These are phyloP conservation scores for Phasia obesa DNA, from an alignment of 2,888 invertebrate genomes.

Conservation along the genomic window DNA sequence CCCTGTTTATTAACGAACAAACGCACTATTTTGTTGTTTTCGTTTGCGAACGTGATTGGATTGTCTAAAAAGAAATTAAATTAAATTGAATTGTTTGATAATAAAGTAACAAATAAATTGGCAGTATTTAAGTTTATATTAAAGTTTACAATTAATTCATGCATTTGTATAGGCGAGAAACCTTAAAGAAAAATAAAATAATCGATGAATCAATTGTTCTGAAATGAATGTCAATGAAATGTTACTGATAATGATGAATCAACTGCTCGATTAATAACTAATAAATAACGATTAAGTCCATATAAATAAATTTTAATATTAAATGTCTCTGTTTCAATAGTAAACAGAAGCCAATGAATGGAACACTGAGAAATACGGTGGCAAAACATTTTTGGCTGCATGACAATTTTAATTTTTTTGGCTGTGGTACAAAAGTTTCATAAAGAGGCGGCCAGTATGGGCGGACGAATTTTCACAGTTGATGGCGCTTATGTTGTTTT, in stretches of 20 bases:
- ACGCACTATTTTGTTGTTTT: slow-evolving; percentile 37
- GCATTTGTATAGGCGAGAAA: background rate
- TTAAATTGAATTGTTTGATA: slow-evolving; percentile 41
- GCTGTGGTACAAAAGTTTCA: too few species aligned
- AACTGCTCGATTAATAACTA: background rate
- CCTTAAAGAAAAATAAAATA: background rate
- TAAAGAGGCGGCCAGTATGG: too few species aligned
- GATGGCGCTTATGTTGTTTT: too few species aligned
- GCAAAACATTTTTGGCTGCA: too few species aligned
- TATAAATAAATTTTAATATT: too few species aligned
- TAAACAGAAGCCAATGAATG: too few species aligned
- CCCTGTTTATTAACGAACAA: slow-evolving; percentile 58
- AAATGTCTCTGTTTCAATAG: background rate
- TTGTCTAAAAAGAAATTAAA: slow-evolving; percentile 46
- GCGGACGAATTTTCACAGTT: too few species aligned
- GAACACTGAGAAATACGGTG: too few species aligned
- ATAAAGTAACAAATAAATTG: slow-evolving; percentile 42
- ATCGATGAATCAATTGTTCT: background rate
- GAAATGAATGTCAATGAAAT: background rate
- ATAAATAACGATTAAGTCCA: background rate
- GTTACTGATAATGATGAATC: background rate
- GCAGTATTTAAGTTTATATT: background rate
- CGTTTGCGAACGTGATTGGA: slow-evolving; percentile 52
- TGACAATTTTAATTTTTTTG: too few species aligned
- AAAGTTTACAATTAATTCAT: background rate